Evolutionary conservation across 2,113 vertebrate genomes (phyloP).

Genomic region (Paracanthobrama guichenoti): DNA sequence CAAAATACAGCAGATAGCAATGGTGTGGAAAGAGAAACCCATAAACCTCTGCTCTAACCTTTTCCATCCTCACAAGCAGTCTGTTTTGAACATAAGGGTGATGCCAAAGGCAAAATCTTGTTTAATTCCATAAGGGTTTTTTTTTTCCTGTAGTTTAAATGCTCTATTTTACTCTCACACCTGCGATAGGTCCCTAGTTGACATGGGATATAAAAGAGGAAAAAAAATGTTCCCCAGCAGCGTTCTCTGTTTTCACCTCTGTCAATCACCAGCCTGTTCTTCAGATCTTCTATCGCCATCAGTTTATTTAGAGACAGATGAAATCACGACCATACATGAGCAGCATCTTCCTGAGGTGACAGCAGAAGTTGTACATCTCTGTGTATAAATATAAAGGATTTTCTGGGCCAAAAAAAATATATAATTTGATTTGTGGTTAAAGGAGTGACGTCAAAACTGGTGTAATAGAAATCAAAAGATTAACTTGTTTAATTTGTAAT

Average conservation of each 20-base stretch:
- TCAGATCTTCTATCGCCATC: slow-evolving; percentile 1
- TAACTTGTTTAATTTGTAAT: no score
- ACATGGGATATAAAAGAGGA: slow-evolving; percentile 53
- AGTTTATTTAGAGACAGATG: not conserved
- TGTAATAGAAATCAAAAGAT: no score
- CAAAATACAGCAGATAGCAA: not conserved
- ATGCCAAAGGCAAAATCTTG: slow-evolving; percentile 56
- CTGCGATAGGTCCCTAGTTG: slow-evolving; percentile 62
- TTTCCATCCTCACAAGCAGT: slow-evolving; percentile 48
- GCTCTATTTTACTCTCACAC: slow-evolving; percentile 45
- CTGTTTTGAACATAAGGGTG: slow-evolving; percentile 52
- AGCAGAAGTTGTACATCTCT: no score
- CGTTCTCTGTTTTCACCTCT: slow-evolving; percentile 1
- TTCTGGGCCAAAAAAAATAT: no score
- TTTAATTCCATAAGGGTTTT: slow-evolving; percentile 55
- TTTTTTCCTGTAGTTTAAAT: slow-evolving; percentile 64
- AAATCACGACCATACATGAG: not conserved
- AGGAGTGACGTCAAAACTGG: no score
- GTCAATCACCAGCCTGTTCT: slow-evolving; percentile 11
- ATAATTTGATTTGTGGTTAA: no score
- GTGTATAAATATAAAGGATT: no score
- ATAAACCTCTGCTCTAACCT: slow-evolving; percentile 32
- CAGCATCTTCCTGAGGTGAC: not conserved
- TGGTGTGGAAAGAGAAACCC: not conserved
- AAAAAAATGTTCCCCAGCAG: slow-evolving; percentile 30